phyloP scores from a whole-genome alignment of 2,797 vertebrate species.

The Hippocampus kuda region DNA sequence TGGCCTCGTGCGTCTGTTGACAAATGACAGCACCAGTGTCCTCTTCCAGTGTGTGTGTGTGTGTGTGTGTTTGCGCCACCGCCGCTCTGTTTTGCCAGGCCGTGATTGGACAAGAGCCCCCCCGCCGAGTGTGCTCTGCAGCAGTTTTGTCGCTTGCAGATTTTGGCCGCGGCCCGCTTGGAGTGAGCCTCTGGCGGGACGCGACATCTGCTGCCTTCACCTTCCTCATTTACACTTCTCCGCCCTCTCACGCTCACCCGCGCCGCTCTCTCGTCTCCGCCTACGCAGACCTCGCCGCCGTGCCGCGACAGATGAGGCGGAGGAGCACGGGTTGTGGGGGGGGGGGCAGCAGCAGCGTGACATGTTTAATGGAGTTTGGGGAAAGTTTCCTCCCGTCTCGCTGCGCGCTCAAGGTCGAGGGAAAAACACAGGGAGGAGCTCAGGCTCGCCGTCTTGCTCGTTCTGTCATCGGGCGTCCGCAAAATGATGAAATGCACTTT shows the following conservation, averaged over 20 bases:
- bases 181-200: constrained; percentile 96
- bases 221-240: constrained; percentile 66
- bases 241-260: constrained; percentile 56
- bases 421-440: background rate
- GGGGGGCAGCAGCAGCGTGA: constrained; percentile 49
- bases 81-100: constrained; percentile 89
- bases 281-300: constrained; percentile 54
- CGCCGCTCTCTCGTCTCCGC: constrained; percentile 42
- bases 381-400: constrained; percentile 11
- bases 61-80: constrained; percentile 35
- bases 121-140: constrained; percentile 95
- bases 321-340: constrained; percentile 2
- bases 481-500: no score
- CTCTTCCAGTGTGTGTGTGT: constrained; percentile 33
- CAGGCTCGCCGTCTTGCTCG: background rate
- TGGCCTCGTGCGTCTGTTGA: constrained; percentile 24
- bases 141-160: constrained; percentile 99
- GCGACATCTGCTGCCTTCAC: constrained; percentile 91
- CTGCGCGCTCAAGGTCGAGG: constrained; percentile 1
- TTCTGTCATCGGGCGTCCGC: no score
- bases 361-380: constrained; percentile 65
- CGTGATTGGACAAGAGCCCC: constrained; percentile 96
- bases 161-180: constrained; percentile 81
- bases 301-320: constrained; percentile 31
- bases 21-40: constrained; percentile 49